Percentiles rank a stretch among this genome's conserved stretches.
Evolutionary conservation across 2,113 vertebrate species (phyloP).

Genomic region (Casuarius casuarius): DNA sequence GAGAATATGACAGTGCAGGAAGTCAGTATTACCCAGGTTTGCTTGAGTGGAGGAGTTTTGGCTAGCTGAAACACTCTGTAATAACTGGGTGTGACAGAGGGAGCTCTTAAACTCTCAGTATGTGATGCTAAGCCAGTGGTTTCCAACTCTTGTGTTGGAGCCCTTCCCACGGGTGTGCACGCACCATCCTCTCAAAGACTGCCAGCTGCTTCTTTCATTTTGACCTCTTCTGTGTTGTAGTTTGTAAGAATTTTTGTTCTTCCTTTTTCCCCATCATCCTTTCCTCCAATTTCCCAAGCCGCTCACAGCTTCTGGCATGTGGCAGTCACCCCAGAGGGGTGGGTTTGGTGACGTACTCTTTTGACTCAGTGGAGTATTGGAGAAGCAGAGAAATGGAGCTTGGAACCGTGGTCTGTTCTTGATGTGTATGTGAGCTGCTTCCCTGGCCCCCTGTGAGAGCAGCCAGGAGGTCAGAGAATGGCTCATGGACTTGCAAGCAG

Average conservation of each 20-base stretch:
- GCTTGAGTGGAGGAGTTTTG: neutral
- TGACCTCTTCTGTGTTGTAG: neutral
- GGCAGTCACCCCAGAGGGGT: neutral
- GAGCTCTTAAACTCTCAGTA: neutral
- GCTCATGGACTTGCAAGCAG: accelerated
- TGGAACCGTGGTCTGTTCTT: accelerated
- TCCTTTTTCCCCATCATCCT: neutral
- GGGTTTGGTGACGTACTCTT: neutral
- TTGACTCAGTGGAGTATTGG: neutral
- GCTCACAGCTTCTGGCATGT: neutral
- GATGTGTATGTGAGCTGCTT: accelerated
- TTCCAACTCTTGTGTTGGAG: neutral
- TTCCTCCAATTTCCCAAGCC: neutral
- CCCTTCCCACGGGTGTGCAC: neutral
- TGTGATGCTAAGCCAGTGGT: neutral
- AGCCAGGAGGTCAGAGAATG: neutral
- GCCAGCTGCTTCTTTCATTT: neutral
- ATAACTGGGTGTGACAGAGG: neutral
- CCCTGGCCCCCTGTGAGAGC: neutral
- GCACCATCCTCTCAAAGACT: neutral
- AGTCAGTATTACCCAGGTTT: neutral
- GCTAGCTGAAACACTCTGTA: neutral
- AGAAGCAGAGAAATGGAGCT: neutral
- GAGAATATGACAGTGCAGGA: accelerated
- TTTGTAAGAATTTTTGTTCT: neutral